Evolutionary conservation across 1,140 invertebrate species (phyloP).

Genomic region (Neodiprion fabricii): DNA sequence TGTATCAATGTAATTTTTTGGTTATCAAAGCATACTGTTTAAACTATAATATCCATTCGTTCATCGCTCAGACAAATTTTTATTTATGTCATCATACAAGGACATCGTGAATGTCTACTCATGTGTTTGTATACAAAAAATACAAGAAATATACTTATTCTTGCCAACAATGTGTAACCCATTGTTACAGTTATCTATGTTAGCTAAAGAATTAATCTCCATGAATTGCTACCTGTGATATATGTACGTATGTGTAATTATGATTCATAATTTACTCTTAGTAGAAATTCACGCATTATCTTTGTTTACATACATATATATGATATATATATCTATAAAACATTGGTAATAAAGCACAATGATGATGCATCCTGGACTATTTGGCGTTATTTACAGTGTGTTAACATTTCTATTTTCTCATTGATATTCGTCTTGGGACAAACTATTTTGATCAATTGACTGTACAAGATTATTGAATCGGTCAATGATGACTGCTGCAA

Average conservation of each 20-base stretch:
- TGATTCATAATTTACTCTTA: neutral
- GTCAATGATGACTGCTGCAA: too few species aligned
- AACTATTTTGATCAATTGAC: too few species aligned
- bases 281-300: neutral
- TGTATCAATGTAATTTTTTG: too few species aligned
- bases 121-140: neutral
- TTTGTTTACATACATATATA: neutral
- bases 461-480: too few species aligned
- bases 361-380: neutral
- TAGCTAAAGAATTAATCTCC: neutral
- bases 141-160: neutral
- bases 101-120: neutral
- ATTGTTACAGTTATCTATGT: neutral
- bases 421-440: too few species aligned
- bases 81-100: neutral
- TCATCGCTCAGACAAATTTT: neutral
- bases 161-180: neutral
- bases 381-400: too few species aligned
- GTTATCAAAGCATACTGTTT: neutral
- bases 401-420: too few species aligned
- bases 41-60: neutral
- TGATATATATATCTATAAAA: neutral
- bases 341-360: neutral
- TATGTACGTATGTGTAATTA: neutral
- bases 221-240: conserved; percentile 3